These are phyloP conservation scores for Hemibagrus guttatus DNA, from an alignment of 2,797 vertebrate species.

Conservation along the genomic window DNA sequence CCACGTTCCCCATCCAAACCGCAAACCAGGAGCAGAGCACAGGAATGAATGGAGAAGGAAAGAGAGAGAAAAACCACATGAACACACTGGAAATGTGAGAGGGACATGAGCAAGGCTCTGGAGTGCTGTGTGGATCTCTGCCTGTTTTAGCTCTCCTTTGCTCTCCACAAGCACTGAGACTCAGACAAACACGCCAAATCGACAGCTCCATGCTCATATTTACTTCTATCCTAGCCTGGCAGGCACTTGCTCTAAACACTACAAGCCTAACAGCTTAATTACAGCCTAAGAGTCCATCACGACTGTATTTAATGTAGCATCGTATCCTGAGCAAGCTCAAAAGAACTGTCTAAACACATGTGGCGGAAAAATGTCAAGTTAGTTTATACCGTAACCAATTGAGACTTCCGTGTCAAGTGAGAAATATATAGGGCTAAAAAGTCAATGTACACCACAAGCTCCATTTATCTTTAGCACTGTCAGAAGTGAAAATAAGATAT, in stretches of 20 bases:
- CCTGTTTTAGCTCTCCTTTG: slow-evolving; percentile 53
- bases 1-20: slow-evolving; percentile 74
- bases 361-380: slow-evolving; percentile 66
- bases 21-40: slow-evolving; percentile 84
- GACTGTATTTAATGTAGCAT: slow-evolving; percentile 66
- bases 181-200: slow-evolving; percentile 57
- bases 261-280: slow-evolving; percentile 73
- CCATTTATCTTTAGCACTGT: slow-evolving; percentile 77
- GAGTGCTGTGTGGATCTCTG: slow-evolving; percentile 62
- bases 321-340: slow-evolving; percentile 66
- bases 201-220: slow-evolving; percentile 61
- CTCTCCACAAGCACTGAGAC: slow-evolving; percentile 36
- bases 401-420: slow-evolving; percentile 76
- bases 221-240: slow-evolving; percentile 58
- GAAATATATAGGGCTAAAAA: slow-evolving; percentile 74
- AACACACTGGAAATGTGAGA: slow-evolving; percentile 74
- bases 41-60: slow-evolving; percentile 59
- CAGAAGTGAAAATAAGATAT: slow-evolving; percentile 78
- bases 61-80: slow-evolving; percentile 74
- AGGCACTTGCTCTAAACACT: slow-evolving; percentile 69
- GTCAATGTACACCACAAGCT: slow-evolving; percentile 73
- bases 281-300: slow-evolving; percentile 68
- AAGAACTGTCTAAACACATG: slow-evolving; percentile 75
- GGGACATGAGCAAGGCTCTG: slow-evolving; percentile 68
- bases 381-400: slow-evolving; percentile 72